A percentile compares a stretch with the other conserved stretches of the same genome.
Conservation (phyloP, 2,797 vertebrate genomes). For the Poliocrania exsul region DNA sequence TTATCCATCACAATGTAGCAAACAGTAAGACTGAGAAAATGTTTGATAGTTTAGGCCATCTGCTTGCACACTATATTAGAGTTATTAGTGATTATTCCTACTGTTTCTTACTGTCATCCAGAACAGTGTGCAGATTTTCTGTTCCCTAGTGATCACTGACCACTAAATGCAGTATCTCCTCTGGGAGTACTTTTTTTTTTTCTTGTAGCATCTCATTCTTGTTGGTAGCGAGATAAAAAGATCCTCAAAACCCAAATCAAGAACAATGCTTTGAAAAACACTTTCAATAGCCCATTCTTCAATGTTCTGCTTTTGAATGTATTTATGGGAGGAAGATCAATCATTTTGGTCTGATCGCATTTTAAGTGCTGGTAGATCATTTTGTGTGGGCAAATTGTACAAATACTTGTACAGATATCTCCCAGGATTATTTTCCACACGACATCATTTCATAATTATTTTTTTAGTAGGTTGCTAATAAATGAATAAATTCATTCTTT, state of each 20-base stretch:
- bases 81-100: slow-evolving; percentile 27
- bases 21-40: neutral
- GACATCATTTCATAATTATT: neutral
- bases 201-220: neutral
- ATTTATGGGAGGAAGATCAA: neutral
- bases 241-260: neutral
- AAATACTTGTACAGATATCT: neutral
- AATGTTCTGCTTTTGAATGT: neutral
- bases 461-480: neutral
- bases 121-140: neutral
- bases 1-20: slow-evolving; percentile 20
- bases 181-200: neutral
- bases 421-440: neutral
- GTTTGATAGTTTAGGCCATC: slow-evolving; percentile 37
- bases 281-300: neutral
- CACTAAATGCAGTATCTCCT: neutral
- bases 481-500: neutral
- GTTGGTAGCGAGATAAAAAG: neutral
- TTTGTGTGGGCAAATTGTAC: neutral
- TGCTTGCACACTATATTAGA: neutral
- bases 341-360: neutral
- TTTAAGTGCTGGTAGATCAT: neutral
- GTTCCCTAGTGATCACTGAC: neutral
- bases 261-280: neutral
- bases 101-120: neutral